Evolutionary conservation across 2,113 vertebrate genomes (phyloP).

Genomic region (Alethe castanea): DNA sequence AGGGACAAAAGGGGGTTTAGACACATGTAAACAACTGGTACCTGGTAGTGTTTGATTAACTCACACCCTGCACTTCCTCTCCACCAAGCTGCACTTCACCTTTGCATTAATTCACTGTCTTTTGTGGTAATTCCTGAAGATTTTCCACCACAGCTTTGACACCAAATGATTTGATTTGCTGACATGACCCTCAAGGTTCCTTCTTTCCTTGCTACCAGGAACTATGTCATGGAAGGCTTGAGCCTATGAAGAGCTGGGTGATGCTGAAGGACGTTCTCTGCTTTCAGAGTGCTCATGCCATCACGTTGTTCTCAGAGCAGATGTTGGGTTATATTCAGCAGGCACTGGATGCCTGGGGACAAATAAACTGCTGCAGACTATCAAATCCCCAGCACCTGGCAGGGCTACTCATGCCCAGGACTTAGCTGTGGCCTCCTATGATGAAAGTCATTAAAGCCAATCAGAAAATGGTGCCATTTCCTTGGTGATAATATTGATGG

Average conservation of each 20-base stretch:
- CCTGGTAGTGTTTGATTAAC: neutral
- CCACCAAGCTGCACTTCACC: neutral
- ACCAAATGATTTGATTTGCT: neutral
- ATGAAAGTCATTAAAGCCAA: neutral
- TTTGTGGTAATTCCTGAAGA: neutral
- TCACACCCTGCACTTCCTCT: neutral
- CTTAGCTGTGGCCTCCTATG: neutral
- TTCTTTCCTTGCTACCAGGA: neutral
- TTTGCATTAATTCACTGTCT: neutral
- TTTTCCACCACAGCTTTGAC: neutral
- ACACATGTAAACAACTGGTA: neutral
- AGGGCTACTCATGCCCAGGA: neutral
- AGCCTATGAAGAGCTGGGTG: neutral
- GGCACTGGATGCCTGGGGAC: neutral
- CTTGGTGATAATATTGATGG: neutral
- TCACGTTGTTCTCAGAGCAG: accelerated
- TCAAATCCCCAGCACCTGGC: neutral
- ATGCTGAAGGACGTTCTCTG: neutral
- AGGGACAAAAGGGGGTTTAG: neutral
- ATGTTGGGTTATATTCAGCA: neutral
- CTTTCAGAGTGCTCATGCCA: neutral
- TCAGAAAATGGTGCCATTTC: neutral
- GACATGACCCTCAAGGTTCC: neutral
- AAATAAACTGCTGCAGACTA: neutral
- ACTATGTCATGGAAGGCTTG: neutral